These are phyloP conservation scores for Emydocephalus ijimae DNA, from an alignment of 2,113 vertebrate species.

Conservation along the genomic window DNA sequence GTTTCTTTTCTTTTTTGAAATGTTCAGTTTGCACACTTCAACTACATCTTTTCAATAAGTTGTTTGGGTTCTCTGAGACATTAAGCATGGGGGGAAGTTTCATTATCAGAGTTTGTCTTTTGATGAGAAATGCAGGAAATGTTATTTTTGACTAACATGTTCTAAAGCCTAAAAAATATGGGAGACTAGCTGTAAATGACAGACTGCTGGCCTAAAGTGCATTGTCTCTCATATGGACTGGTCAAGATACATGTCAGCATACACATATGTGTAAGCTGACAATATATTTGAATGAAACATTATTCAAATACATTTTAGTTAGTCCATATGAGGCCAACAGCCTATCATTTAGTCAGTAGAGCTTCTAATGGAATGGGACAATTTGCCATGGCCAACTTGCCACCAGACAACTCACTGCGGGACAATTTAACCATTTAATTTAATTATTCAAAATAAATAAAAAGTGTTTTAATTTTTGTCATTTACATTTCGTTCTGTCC, in stretches of 20 bases:
- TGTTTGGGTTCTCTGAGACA: not conserved
- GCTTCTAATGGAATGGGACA: not conserved
- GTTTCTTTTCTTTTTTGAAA: not conserved
- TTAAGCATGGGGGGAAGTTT: not conserved
- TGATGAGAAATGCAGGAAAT: not conserved
- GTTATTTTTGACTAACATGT: not conserved
- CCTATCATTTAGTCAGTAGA: not conserved
- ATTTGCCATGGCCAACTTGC: not conserved
- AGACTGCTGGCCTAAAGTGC: not conserved
- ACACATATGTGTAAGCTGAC: no score
- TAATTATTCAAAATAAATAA: no score
- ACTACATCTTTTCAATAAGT: not conserved
- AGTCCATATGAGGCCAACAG: not conserved
- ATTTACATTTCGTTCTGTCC: no score
- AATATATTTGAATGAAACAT: not conserved
- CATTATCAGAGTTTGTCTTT: not conserved
- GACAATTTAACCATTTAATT: no score
- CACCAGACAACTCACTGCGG: not conserved
- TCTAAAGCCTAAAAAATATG: not conserved
- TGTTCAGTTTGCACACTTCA: not conserved
- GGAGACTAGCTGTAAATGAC: not conserved
- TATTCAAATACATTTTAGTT: not conserved
- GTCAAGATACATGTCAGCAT: not conserved
- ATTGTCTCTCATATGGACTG: not conserved
- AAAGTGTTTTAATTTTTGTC: no score